A percentile compares a stretch with the other conserved stretches of the same genome.
Evolutionary conservation across 2,797 vertebrate genomes (phyloP).

Genomic region (Clarias fuscus): DNA sequence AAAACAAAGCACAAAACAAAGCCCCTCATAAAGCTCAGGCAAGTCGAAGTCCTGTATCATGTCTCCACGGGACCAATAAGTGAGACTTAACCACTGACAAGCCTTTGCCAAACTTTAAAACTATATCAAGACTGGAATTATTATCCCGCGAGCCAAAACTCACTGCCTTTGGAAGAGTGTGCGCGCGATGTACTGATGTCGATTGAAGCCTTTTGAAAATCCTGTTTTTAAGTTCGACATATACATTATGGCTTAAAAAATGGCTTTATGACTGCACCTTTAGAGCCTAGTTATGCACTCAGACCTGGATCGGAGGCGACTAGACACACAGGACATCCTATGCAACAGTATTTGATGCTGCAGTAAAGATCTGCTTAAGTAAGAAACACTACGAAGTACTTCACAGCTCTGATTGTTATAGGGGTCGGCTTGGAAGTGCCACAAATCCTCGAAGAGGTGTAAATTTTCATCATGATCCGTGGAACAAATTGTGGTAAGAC

Average conservation of each 20-base stretch:
- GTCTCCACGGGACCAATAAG: constrained; percentile 36
- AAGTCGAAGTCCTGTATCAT: constrained; percentile 34
- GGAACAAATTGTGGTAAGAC: background rate
- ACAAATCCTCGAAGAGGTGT: constrained; percentile 11
- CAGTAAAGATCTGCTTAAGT: background rate
- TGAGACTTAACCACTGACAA: background rate
- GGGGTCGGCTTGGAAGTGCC: constrained; percentile 16
- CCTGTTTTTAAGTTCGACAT: background rate
- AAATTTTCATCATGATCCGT: constrained; percentile 1
- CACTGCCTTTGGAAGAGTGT: background rate
- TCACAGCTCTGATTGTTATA: background rate
- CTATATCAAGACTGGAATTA: constrained; percentile 31
- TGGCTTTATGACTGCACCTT: background rate
- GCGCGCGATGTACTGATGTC: background rate
- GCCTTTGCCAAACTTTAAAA: constrained; percentile 28
- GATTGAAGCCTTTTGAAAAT: background rate
- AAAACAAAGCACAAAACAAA: background rate
- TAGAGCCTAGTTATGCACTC: too few relatives aligned
- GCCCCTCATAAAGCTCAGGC: constrained; percentile 21
- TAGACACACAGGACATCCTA: background rate
- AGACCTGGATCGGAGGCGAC: too few relatives aligned
- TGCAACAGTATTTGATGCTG: background rate
- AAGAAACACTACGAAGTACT: background rate
- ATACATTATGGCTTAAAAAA: background rate
- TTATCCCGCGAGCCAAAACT: background rate